phyloP scores from a whole-genome alignment of 2,797 vertebrate genomes.

The Euthynnus affinis region DNA sequence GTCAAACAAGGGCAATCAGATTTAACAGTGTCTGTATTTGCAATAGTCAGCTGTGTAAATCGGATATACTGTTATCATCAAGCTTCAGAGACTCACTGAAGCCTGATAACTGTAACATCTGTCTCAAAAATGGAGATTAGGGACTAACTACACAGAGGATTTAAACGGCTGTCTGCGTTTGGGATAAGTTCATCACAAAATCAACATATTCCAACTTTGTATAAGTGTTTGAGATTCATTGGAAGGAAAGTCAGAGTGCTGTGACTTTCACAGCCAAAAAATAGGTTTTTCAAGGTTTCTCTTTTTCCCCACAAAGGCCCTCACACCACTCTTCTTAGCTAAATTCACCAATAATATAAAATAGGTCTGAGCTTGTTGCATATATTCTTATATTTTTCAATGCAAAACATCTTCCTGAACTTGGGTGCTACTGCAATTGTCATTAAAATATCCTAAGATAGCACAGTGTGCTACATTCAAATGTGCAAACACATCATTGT shows the following conservation, averaged over 20 bases:
- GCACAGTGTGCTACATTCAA: not conserved
- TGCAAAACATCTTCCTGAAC: conserved; percentile 6
- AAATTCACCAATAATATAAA: conserved; percentile 4
- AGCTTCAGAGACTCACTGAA: conserved; percentile 13
- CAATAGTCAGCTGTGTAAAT: conserved; percentile 27
- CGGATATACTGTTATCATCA: not conserved
- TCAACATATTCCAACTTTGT: conserved; percentile 1
- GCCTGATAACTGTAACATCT: conserved; percentile 3
- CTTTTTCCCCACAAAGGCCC: not conserved
- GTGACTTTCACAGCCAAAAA: conserved; percentile 8
- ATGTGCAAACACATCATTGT: conserved; percentile 3
- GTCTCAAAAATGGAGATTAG: conserved; percentile 2
- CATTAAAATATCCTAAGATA: not conserved
- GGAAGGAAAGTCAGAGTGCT: conserved; percentile 8
- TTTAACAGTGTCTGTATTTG: conserved; percentile 17
- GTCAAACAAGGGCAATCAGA: not conserved
- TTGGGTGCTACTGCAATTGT: not conserved
- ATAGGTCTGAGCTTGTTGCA: not conserved
- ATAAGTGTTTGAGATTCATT: not conserved
- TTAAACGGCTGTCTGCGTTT: conserved; percentile 15
- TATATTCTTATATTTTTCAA: conserved; percentile 3
- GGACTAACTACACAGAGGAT: not conserved
- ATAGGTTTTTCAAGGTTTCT: not conserved
- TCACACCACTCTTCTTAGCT: not conserved
- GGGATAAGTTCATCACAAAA: not conserved